A percentile compares a stretch with the other conserved stretches of the same genome.
phyloP scores from a whole-genome alignment of 2,113 vertebrate genomes.

The Lagopus leucura region DNA sequence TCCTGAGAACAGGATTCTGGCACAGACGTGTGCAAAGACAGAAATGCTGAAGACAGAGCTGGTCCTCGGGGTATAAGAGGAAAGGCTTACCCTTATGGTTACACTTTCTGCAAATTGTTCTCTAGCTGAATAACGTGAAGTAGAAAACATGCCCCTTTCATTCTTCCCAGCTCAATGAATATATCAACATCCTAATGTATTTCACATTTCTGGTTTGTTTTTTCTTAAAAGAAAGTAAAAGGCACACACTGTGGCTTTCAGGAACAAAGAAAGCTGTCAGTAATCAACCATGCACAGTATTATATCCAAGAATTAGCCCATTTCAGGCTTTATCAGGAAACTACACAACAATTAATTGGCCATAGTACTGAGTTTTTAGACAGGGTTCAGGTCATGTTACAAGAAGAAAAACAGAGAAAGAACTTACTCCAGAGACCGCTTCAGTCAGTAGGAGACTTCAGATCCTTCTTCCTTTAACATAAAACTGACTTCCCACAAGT shows the following conservation, averaged over 20 bases:
- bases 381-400: background rate
- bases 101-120: background rate
- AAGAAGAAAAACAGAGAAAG: background rate
- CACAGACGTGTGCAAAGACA: background rate
- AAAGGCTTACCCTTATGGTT: background rate
- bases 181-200: background rate
- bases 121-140: background rate
- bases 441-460: constrained; percentile 46
- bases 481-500: constrained; percentile 31
- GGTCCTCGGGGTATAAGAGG: background rate
- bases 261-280: background rate
- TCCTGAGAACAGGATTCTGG: no score
- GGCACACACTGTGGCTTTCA: background rate
- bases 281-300: background rate
- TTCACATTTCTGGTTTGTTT: background rate
- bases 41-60: background rate
- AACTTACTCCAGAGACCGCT: constrained; percentile 20
- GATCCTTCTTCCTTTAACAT: constrained; percentile 39
- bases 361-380: background rate
- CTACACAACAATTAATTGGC: constrained; percentile 1
- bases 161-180: background rate
- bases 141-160: background rate
- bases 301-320: constrained; percentile 12
- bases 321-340: constrained; percentile 57
- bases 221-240: background rate